A percentile compares a stretch with the other conserved stretches of the same genome.
Evolutionary conservation across 2,888 invertebrate species (phyloP).

Genomic region (Pristionchus mayeri): DNA sequence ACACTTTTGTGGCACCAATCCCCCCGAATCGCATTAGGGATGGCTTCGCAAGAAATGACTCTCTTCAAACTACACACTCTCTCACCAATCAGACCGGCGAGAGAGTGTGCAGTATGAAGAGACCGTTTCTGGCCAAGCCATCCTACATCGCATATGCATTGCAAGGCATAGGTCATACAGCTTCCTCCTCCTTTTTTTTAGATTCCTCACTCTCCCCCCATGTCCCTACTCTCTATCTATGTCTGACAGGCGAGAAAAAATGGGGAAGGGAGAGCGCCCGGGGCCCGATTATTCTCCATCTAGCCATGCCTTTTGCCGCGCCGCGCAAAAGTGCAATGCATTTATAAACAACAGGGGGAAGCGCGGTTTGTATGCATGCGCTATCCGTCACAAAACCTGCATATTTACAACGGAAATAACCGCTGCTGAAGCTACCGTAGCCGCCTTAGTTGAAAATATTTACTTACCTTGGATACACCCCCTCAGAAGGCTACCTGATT

Average conservation of each 20-base stretch:
- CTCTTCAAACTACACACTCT: too few species aligned
- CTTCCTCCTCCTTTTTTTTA: neutral
- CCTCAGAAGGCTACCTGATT: neutral
- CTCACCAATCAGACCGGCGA: too few species aligned
- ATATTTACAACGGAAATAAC: neutral
- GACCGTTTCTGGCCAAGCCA: too few species aligned
- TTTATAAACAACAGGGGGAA: neutral
- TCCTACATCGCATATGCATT: neutral
- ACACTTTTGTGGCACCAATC: too few species aligned
- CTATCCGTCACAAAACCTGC: neutral
- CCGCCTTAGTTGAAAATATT: neutral
- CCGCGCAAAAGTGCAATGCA: slow-evolving; percentile 30
- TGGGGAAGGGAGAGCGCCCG: neutral
- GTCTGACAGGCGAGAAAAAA: neutral
- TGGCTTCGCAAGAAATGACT: too few species aligned
- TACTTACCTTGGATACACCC: neutral
- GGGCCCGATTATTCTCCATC: neutral
- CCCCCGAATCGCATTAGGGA: too few species aligned
- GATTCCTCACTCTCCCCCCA: neutral
- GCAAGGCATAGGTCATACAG: neutral
- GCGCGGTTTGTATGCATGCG: neutral
- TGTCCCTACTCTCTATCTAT: neutral
- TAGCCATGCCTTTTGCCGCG: neutral
- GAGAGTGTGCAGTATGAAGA: too few species aligned
- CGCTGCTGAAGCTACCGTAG: too few species aligned